Percentiles rank a stretch among this genome's conserved stretches.
phyloP scores from a whole-genome alignment of 2,113 vertebrate species.

The Dermatemys mawii region DNA sequence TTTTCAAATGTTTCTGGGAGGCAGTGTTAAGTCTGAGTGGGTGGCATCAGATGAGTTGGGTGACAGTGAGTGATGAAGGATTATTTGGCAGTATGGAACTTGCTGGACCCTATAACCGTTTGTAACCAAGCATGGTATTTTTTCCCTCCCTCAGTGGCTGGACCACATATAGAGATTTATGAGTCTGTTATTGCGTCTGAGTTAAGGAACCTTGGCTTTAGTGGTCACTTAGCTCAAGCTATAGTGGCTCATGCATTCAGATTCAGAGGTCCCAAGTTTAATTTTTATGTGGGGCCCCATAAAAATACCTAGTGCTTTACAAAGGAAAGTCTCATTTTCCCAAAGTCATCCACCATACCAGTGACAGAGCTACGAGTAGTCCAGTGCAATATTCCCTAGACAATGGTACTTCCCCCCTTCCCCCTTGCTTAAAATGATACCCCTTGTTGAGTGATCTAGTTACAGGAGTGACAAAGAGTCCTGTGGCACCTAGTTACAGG shows the following conservation, averaged over 20 bases:
- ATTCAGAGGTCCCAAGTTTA: not conserved
- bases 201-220: not conserved
- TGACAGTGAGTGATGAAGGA: not conserved
- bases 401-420: not conserved
- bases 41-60: not conserved
- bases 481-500: too few species aligned
- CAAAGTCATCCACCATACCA: not conserved
- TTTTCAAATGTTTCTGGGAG: not conserved
- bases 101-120: not conserved
- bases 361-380: not conserved
- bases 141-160: not conserved
- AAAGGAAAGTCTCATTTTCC: not conserved
- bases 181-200: not conserved
- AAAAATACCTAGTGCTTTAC: not conserved
- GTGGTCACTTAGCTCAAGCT: not conserved
- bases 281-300: not conserved
- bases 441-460: not conserved
- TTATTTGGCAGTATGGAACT: not conserved
- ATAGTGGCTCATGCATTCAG: not conserved
- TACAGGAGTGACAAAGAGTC: too few species aligned
- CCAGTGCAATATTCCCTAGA: not conserved
- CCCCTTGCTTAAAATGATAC: not conserved
- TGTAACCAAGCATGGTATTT: not conserved
- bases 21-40: not conserved
- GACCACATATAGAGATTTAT: not conserved